Conservation (phyloP, 1,140 invertebrate genomes). For the Hypsibius dujardini region DNA sequence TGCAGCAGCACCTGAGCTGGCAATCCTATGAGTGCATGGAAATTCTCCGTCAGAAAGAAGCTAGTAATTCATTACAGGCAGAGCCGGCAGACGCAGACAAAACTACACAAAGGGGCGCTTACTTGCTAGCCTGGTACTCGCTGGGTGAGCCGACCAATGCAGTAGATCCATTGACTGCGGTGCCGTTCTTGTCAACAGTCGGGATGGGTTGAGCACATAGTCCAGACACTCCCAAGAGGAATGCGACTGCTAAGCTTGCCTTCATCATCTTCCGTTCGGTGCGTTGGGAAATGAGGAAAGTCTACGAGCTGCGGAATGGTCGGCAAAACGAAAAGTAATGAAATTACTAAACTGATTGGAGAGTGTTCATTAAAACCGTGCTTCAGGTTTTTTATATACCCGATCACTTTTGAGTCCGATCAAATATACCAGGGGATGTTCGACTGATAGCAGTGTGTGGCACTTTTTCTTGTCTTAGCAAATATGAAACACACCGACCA, state of each 20-base stretch:
- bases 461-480: slow-evolving; percentile 5
- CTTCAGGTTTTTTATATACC: neutral
- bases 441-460: neutral
- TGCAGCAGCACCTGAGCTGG: too few relatives aligned
- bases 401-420: neutral
- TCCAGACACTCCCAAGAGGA: neutral
- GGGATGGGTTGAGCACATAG: neutral
- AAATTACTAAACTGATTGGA: neutral
- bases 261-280: neutral
- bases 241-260: neutral
- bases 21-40: too few relatives aligned
- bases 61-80: too few relatives aligned
- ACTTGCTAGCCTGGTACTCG: neutral
- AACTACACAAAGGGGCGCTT: neutral
- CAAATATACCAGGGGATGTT: neutral
- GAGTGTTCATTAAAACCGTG: neutral
- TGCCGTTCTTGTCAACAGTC: neutral
- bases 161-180: neutral
- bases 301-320: neutral
- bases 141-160: neutral
- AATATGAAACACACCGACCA: neutral
- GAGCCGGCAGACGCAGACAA: too few relatives aligned
- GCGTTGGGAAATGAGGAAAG: neutral
- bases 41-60: too few relatives aligned
- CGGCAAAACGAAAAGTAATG: neutral